Percentiles rank a stretch among this genome's conserved stretches.
Evolutionary conservation across 2,888 invertebrate genomes (phyloP).

Genomic region (Cactoblastis cactorum): DNA sequence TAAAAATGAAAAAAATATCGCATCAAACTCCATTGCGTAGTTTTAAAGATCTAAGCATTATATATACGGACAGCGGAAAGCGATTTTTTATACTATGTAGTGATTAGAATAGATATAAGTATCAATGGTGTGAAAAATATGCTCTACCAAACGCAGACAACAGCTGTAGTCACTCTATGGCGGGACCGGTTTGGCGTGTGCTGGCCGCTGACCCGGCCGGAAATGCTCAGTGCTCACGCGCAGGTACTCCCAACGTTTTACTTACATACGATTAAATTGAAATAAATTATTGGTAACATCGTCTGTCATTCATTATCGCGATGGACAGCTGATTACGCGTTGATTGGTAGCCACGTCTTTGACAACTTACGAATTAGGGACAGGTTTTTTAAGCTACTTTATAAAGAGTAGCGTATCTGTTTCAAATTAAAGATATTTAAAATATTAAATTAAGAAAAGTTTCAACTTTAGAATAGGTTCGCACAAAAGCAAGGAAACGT

Average conservation of each 20-base stretch:
- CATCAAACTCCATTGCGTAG: no score
- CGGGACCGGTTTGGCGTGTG: constrained; percentile 30
- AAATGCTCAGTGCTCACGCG: constrained; percentile 12
- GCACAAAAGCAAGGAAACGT: no score
- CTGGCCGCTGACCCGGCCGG: constrained; percentile 16
- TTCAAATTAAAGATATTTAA: no score
- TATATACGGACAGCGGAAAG: no score
- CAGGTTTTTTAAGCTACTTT: neutral
- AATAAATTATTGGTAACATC: constrained; percentile 10
- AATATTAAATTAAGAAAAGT: no score
- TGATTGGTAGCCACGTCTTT: constrained; percentile 6
- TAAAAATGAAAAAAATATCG: no score
- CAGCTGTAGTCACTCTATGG: neutral
- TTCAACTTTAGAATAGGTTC: no score
- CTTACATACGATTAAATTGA: constrained; percentile 14
- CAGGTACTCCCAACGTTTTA: constrained; percentile 9
- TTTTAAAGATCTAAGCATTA: no score
- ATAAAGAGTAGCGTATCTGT: neutral
- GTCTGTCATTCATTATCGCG: constrained; percentile 2
- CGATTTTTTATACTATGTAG: no score
- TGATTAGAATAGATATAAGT: no score
- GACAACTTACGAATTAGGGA: neutral
- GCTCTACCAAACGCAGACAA: neutral
- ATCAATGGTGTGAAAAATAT: no score
- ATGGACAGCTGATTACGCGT: neutral